Base-by-base conservation (phyloP, 2,888 invertebrate genomes). In the Andrena camellia region DNA sequence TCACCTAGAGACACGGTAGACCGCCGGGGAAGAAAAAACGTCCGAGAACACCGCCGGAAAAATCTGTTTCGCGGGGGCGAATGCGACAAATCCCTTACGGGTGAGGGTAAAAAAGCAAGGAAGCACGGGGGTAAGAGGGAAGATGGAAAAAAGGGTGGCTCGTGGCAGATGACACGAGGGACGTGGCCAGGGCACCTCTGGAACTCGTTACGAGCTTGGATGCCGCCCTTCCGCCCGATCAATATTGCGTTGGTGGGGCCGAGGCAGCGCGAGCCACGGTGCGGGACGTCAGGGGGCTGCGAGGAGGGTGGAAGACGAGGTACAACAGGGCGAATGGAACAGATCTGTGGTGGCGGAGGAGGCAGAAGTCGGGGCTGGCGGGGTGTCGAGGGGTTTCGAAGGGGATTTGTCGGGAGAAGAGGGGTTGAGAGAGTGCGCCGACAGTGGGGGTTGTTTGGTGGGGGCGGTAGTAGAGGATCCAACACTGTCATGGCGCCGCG, bases 211-310 rank as follows among this genome's bases (percentile, higher is more conserved):
- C 94, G 92, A 77, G 85, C 91, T 92, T 94, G 94, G 92, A 91
- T 91, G 92, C 93, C 93, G 93, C 94, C 94, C 93, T 93, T 94
- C 93, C 92, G 93, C 90, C 90, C 92, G 94, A 94, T 94, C 94
- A 94, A 94, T 94, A 94, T 93, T 92, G 91, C 91, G 91, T 90
- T 93, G 93, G 94, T 93, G 94, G 94, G 94, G 93, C 86, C 89
- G 91, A 89, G 89, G 88, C 86, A 86, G 87, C 90, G 88, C 83
- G 83, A 86, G 81, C 82, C 81, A 70, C 48, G 82, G 82, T 88
- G 90, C 86, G 90, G 87, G 87, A 76, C 70, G 86, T 10, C 81
- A 88, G 89, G 84, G 79, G 82, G 17, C 26, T 4, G 62, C 29
- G 29, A 52, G 82, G 66, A 62, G 77, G 77, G 74, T 60, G 48